phyloP scores from a whole-genome alignment of 2,113 vertebrate genomes.

The Noctilio leporinus region DNA sequence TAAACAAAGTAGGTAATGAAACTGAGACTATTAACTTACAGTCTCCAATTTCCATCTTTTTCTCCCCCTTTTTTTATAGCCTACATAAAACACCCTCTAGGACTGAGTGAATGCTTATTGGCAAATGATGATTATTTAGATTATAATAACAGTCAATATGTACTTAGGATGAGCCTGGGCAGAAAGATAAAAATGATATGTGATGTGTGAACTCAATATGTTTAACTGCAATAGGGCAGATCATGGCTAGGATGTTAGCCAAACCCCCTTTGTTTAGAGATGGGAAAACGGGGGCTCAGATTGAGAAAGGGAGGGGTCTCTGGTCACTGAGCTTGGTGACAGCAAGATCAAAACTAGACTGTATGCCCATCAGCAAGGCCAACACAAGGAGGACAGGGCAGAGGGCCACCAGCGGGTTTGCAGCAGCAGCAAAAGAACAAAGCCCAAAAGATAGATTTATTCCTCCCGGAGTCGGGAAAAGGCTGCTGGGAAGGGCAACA shows the following conservation, averaged over 20 bases:
- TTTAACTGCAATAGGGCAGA: background rate
- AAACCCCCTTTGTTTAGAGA: background rate
- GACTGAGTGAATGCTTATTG: background rate
- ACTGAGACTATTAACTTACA: background rate
- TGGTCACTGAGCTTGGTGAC: background rate
- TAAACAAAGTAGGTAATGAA: background rate
- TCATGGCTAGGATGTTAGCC: background rate
- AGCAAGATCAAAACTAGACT: background rate
- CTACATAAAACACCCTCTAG: background rate
- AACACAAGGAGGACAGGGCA: no score
- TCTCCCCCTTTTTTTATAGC: background rate
- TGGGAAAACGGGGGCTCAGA: background rate
- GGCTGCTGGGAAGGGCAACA: background rate
- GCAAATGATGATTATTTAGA: background rate
- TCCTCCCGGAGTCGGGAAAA: background rate
- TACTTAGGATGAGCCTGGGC: background rate
- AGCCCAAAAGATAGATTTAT: background rate
- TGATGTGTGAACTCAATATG: background rate
- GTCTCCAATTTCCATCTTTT: background rate
- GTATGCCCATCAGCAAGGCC: accelerated
- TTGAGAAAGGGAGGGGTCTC: background rate
- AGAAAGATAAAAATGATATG: background rate
- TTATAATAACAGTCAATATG: background rate
- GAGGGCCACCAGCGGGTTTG: background rate
- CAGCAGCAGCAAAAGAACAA: background rate